Base-by-base conservation (phyloP, 2,797 vertebrate genomes). In the Enteromius unitaeniatus region DNA sequence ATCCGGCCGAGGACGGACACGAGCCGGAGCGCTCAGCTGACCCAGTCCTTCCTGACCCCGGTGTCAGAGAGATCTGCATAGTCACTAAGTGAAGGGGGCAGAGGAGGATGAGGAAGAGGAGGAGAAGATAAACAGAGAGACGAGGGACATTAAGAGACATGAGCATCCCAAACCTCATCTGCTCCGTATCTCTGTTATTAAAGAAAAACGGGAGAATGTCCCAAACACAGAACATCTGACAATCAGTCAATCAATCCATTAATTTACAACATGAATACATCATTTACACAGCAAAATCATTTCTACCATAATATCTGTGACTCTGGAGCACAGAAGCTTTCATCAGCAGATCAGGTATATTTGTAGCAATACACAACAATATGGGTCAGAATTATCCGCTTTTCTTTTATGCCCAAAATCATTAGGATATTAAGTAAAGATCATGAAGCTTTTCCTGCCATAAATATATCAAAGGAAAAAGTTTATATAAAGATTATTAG, bases 41-140 rank as follows among this genome's bases (percentile, higher is more conserved):
- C 84, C 94, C 94, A 95, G 93, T 94, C 92, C 91, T 95, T 94
- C 90, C 95, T 91, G 94, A 2, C 88, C 88, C 91, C 88, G 92
- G 95, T 94, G 92, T 95, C 95, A 96, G 94, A 93, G 93, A 95
- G 88, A 95, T 95, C 96, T 95, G 95, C 89, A 95, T 95, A 91
- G 92, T 95, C 93, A 96, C 95, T 96, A 95, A 93, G 93, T 92
- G 93, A 93, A 94, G 93, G 89, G 92, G 90, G 92, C 92, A 87
- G 65, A 45, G 2, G 64, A 47, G 78, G 75, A 49, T 0, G 23
- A 49, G 40, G 65, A 45, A 3, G 2, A 37, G n/a, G 42, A 28
- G 28, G 7, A 19, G 47, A 1, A 14, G 40, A 26, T 31, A 55
- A 37, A 84, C 19, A 51, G 28, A 80, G 79, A 10, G 55, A 78